phyloP scores from a whole-genome alignment of 2,888 invertebrate genomes.

The Drymonia ruficornis region DNA sequence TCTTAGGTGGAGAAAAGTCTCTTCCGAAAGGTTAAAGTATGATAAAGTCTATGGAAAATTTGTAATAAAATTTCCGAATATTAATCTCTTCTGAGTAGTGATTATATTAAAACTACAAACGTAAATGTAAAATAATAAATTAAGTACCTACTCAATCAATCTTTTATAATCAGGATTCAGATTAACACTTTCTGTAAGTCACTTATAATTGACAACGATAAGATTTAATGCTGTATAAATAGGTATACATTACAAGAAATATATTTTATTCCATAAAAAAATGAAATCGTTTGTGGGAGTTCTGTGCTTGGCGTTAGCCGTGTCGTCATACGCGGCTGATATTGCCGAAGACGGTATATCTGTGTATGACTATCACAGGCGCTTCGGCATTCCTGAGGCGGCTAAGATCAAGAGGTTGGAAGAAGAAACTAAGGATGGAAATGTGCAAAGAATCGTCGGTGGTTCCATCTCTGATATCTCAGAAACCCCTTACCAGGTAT shows the following conservation, averaged over 20 bases:
- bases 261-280: conserved; percentile 12
- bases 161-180: background rate
- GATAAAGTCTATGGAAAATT: too few relatives aligned
- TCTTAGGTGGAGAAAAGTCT: too few relatives aligned
- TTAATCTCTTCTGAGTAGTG: too few relatives aligned
- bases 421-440: conserved; percentile 16
- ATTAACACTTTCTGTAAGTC: background rate
- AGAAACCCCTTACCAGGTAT: conserved; percentile 61
- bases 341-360: conserved; percentile 33
- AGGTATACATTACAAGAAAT: background rate
- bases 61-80: too few relatives aligned
- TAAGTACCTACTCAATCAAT: too few relatives aligned
- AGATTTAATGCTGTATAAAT: conserved; percentile 4
- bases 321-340: conserved; percentile 38
- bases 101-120: too few relatives aligned
- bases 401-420: conserved; percentile 45
- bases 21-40: too few relatives aligned
- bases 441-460: conserved; percentile 52
- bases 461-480: conserved; percentile 49
- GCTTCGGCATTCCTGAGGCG: conserved; percentile 55
- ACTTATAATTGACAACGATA: conserved; percentile 1
- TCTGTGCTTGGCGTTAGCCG: conserved; percentile 40
- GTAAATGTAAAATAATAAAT: too few relatives aligned
- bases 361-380: conserved; percentile 51
- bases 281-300: conserved; percentile 41